These are phyloP conservation scores for Ormia ochracea DNA, from an alignment of 2,888 invertebrate genomes.

Conservation along the genomic window DNA sequence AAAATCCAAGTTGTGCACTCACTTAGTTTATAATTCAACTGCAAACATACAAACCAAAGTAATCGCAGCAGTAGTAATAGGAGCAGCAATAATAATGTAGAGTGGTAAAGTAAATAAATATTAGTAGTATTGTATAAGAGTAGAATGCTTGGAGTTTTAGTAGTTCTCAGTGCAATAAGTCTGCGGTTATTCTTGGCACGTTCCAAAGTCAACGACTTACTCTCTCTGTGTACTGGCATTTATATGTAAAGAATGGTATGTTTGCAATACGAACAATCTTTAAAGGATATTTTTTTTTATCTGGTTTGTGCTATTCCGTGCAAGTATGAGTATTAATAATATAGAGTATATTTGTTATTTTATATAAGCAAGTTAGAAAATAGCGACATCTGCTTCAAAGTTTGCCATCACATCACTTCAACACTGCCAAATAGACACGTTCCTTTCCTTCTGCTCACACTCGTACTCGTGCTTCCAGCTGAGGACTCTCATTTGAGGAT, in stretches of 20 bases:
- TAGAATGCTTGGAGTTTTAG: constrained; percentile 14
- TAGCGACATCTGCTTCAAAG: constrained; percentile 50
- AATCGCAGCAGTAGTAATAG: background rate
- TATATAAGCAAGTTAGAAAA: constrained; percentile 23
- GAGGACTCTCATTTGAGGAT: background rate
- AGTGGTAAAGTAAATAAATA: constrained; percentile 49
- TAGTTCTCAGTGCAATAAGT: constrained; percentile 48
- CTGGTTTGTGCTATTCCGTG: background rate
- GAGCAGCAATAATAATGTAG: background rate
- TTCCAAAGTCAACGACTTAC: constrained; percentile 58
- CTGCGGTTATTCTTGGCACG: constrained; percentile 61
- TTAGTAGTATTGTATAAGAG: constrained; percentile 16
- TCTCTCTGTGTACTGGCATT: background rate
- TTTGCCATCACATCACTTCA: constrained; percentile 45
- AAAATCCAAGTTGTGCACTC: constrained; percentile 33
- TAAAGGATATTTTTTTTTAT: background rate
- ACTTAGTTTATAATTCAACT: constrained; percentile 23
- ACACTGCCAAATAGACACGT: constrained; percentile 33
- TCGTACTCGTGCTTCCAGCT: background rate
- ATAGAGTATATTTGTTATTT: constrained; percentile 37
- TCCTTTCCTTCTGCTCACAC: background rate
- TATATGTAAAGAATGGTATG: background rate
- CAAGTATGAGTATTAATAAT: constrained; percentile 29
- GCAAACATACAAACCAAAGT: background rate
- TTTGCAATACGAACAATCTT: background rate